Conservation (phyloP, 2,888 invertebrate species). For the Rhagophthalmus giganteus region DNA sequence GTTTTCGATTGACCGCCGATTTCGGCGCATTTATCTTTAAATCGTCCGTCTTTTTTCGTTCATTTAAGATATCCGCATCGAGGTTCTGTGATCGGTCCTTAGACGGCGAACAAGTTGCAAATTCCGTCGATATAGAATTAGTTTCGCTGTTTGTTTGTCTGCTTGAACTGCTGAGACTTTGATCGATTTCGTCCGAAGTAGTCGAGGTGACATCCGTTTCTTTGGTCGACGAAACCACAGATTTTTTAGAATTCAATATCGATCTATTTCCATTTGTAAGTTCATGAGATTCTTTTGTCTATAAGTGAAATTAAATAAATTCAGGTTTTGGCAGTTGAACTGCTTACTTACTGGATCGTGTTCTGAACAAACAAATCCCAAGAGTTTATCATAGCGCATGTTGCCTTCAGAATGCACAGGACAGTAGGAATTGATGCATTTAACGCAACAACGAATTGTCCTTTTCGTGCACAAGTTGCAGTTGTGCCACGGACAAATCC, state of each 20-base stretch:
- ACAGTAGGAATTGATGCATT: conserved; percentile 53
- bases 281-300: conserved; percentile 31
- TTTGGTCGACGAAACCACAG: conserved; percentile 13
- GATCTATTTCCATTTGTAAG: conserved; percentile 9
- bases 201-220: conserved; percentile 38
- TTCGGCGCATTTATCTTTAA: too few relatives aligned
- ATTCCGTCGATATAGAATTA: too few relatives aligned
- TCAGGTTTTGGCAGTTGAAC: neutral
- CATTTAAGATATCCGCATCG: too few relatives aligned
- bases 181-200: conserved; percentile 30
- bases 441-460: conserved; percentile 51
- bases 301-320: conserved; percentile 8
- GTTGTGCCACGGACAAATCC: conserved; percentile 53
- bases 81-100: too few relatives aligned
- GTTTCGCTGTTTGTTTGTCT: too few relatives aligned
- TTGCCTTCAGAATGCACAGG: conserved; percentile 52
- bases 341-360: conserved; percentile 39
- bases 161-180: too few relatives aligned
- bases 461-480: conserved; percentile 52
- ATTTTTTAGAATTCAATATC: conserved; percentile 6
- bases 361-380: conserved; percentile 48
- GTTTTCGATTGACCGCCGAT: conserved; percentile 7
- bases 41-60: too few relatives aligned
- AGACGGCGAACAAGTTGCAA: too few relatives aligned
- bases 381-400: conserved; percentile 46